Evolutionary conservation across 2,888 invertebrate species (phyloP), one percentile per base, ranked within the genome.

Genomic region (Oscheius sp.): DNA sequence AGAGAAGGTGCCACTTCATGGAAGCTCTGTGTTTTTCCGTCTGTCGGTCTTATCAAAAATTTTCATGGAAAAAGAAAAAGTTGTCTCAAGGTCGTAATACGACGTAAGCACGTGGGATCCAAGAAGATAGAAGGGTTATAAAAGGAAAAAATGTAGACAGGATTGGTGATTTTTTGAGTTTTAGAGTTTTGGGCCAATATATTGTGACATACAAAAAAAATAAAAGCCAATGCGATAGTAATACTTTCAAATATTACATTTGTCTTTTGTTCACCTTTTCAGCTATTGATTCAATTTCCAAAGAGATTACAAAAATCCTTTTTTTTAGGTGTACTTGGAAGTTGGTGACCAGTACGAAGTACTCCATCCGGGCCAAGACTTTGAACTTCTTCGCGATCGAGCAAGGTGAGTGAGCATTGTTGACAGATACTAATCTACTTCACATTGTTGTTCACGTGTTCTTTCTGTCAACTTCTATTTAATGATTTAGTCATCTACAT

Each of bases 291-390:
- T n/a, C n/a, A n/a, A n/a, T n/a, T n/a, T n/a, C n/a, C n/a, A n/a
- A n/a, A n/a, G n/a, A n/a, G n/a, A n/a, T n/a, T n/a, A n/a, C n/a
- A n/a, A n/a, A n/a, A n/a, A n/a, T n/a, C 36, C n/a, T 17, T 6
- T 47, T 14, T 65, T 65, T 41, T 24, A 67, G 67, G 67, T 59
- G n/a, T 59, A 59, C 32, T 30, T 67, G 49, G 67, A 67, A 50
- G 57, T 67, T 38, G 67, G 67, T 30, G 67, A 67, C 32, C 67
- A 67, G 26, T 67, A 67, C 67, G 67, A 67, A 33, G 38, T 67
- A 17, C 59, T 67, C 9, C 57, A 30, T 12, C 67, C 67, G 14
- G 59, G 67, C 4, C 67, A 67, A 45, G 67, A 67, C 30, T 67
- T 67, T 38, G 67, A 67, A 24, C 26, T 67, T 4, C 57, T 57